A percentile compares a stretch with the other conserved stretches of the same genome.
Conservation (phyloP, 2,113 vertebrate species). For the Oreochromis aureus region DNA sequence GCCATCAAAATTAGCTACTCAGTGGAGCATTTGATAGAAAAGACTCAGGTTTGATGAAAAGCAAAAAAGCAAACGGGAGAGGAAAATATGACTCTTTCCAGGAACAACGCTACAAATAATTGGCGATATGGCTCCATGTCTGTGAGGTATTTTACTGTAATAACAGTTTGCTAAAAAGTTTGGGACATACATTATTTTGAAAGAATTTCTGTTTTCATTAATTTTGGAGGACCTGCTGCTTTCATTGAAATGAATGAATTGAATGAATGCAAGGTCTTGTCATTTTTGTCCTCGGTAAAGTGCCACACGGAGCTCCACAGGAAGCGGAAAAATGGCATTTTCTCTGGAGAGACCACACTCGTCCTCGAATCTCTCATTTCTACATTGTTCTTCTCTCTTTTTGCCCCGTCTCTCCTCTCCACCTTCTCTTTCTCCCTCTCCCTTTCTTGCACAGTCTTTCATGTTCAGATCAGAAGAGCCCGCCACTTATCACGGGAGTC, state of each 20-base stretch:
- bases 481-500: slow-evolving; percentile 52
- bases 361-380: background rate
- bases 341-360: background rate
- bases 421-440: background rate
- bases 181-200: background rate
- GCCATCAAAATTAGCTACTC: background rate
- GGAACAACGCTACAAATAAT: background rate
- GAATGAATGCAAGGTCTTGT: background rate
- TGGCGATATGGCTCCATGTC: background rate
- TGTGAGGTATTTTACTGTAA: background rate
- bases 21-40: background rate
- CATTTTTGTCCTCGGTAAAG: background rate
- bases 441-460: slow-evolving; percentile 37
- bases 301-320: background rate
- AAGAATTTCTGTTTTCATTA: background rate
- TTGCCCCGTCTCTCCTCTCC: background rate
- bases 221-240: background rate
- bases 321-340: background rate
- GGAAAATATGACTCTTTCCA: background rate
- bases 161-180: background rate
- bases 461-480: slow-evolving; percentile 56
- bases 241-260: background rate
- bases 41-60: background rate
- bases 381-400: background rate
- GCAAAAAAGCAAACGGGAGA: background rate